These are phyloP conservation scores for Axis porcinus DNA, from an alignment of 2,113 vertebrate genomes.

Conservation along the genomic window DNA sequence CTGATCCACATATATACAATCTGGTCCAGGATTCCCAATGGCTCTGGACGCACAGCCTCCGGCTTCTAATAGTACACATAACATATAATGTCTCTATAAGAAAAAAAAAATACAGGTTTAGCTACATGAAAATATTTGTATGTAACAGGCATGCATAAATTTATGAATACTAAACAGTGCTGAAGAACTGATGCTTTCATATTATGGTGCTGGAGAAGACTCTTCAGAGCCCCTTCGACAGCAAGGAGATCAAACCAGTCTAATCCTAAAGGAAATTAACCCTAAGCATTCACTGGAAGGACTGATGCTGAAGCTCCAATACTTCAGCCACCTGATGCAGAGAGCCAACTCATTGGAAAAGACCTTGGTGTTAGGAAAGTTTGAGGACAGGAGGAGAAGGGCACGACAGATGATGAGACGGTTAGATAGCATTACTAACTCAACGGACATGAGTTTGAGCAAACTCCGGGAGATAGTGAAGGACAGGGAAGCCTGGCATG, in stretches of 20 bases:
- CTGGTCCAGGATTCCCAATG: slow-evolving; percentile 89
- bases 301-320: neutral
- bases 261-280: neutral
- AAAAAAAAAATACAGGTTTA: neutral
- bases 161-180: neutral
- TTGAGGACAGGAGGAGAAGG: neutral
- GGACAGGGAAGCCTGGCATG: neutral
- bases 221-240: neutral
- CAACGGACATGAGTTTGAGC: neutral
- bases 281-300: neutral
- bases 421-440: neutral
- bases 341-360: neutral
- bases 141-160: neutral
- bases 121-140: neutral
- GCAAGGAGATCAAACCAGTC: neutral
- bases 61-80: slow-evolving; percentile 93
- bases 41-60: slow-evolving; percentile 90
- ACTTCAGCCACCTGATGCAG: neutral
- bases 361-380: neutral
- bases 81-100: slow-evolving; percentile 89
- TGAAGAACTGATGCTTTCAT: neutral
- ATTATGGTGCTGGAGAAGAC: neutral
- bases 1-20: slow-evolving; percentile 95
- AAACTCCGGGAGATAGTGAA: neutral
- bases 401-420: neutral